A percentile compares a stretch with the other conserved stretches of the same genome.
These are phyloP conservation scores for Dermatemys mawii DNA, from an alignment of 2,113 vertebrate genomes.

Conservation along the genomic window DNA sequence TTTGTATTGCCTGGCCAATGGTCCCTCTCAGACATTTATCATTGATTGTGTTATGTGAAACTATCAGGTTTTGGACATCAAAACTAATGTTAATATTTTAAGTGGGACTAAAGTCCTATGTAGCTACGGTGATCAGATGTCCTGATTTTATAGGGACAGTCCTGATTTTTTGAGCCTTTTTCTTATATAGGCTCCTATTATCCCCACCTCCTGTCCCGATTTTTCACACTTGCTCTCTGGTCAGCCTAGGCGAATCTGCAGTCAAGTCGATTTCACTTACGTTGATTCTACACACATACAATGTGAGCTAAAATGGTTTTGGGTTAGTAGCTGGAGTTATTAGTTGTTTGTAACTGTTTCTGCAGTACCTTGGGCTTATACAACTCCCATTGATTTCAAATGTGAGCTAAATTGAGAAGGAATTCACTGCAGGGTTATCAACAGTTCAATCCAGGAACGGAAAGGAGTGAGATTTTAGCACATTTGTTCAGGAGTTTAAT, in stretches of 20 bases:
- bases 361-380: neutral
- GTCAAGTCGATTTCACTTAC: neutral
- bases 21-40: neutral
- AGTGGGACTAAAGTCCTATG: neutral
- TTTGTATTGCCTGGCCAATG: neutral
- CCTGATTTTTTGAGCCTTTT: too few species aligned
- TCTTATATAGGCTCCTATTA: too few species aligned
- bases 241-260: too few species aligned
- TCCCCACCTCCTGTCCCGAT: too few species aligned
- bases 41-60: neutral
- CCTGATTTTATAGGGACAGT: too few species aligned
- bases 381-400: neutral
- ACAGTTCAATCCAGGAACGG: neutral
- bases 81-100: neutral
- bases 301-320: neutral
- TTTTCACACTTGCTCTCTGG: too few species aligned
- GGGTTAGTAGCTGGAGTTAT: neutral
- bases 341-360: neutral
- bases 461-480: neutral
- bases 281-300: neutral
- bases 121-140: too few species aligned
- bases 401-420: neutral
- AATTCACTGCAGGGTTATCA: neutral
- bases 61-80: neutral
- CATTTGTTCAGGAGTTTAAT: neutral